Evolutionary conservation across 1,140 invertebrate genomes (phyloP).

Genomic region (Eriocheir sinensis): DNA sequence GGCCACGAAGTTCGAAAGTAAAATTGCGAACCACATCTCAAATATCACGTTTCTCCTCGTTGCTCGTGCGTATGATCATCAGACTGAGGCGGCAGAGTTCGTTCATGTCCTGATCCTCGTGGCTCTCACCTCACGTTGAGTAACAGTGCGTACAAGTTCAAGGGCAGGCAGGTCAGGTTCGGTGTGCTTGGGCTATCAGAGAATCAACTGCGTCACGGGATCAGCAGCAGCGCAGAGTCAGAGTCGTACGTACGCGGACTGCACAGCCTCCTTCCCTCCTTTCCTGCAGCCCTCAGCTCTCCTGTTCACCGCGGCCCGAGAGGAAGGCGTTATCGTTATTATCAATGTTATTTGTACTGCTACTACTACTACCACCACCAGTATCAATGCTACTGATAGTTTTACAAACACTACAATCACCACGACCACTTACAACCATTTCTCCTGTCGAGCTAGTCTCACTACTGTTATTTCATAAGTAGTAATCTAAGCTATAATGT

Average conservation of each 20-base stretch:
- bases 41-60: too few species aligned
- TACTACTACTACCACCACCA: background rate
- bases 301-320: background rate
- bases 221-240: background rate
- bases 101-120: background rate
- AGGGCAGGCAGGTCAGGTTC: conserved; percentile 10
- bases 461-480: background rate
- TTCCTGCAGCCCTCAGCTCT: background rate
- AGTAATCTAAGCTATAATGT: background rate
- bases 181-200: background rate
- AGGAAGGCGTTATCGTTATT: background rate
- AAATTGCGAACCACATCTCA: too few species aligned
- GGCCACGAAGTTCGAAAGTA: too few species aligned
- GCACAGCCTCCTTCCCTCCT: background rate
- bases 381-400: background rate
- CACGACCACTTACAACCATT: background rate
- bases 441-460: background rate
- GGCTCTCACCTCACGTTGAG: background rate
- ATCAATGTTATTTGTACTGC: background rate
- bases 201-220: background rate
- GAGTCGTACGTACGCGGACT: too few species aligned
- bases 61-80: too few species aligned
- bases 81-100: too few species aligned
- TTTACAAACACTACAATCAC: background rate
- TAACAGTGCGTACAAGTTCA: background rate